Conservation (phyloP, 1,140 invertebrate genomes). For the Andricus grossulariae region DNA sequence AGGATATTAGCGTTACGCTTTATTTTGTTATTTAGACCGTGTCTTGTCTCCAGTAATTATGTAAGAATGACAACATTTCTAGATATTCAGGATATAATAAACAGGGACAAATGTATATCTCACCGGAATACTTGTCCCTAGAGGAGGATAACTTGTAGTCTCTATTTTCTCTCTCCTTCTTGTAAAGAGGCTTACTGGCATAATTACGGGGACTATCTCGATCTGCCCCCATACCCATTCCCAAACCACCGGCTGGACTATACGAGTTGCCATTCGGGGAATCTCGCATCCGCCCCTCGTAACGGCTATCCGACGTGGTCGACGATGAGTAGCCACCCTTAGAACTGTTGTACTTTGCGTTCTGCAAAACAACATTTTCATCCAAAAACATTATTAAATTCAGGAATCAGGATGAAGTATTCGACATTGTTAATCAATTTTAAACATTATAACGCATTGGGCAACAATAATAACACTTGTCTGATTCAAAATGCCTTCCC, state of each 20-base stretch:
- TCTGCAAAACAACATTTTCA: slow-evolving; percentile 74
- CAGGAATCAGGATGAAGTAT: too few relatives aligned
- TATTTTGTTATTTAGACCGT: background rate
- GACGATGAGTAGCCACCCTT: slow-evolving; percentile 80
- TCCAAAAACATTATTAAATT: slow-evolving; percentile 2
- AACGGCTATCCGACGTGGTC: slow-evolving; percentile 75
- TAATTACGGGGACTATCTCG: slow-evolving; percentile 81
- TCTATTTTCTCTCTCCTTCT: slow-evolving; percentile 94
- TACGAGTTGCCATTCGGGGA: slow-evolving; percentile 86
- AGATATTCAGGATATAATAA: too few relatives aligned
- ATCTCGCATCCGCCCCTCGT: slow-evolving; percentile 81
- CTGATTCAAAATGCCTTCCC: too few relatives aligned
- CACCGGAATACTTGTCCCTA: slow-evolving; percentile 90
- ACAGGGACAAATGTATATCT: slow-evolving; percentile 33
- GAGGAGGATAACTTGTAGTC: slow-evolving; percentile 87
- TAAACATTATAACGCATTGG: too few relatives aligned
- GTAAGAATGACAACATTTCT: background rate
- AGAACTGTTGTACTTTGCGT: slow-evolving; percentile 85
- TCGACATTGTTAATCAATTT: too few relatives aligned
- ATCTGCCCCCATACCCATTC: slow-evolving; percentile 79
- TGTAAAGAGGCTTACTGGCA: slow-evolving; percentile 87
- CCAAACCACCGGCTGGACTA: slow-evolving; percentile 79
- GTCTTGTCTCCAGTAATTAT: background rate
- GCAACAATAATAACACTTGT: too few relatives aligned
- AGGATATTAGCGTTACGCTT: too few relatives aligned